These are phyloP conservation scores for Pomatorhinus ruficollis DNA, from an alignment of 2,113 vertebrate species.

Conservation along the genomic window DNA sequence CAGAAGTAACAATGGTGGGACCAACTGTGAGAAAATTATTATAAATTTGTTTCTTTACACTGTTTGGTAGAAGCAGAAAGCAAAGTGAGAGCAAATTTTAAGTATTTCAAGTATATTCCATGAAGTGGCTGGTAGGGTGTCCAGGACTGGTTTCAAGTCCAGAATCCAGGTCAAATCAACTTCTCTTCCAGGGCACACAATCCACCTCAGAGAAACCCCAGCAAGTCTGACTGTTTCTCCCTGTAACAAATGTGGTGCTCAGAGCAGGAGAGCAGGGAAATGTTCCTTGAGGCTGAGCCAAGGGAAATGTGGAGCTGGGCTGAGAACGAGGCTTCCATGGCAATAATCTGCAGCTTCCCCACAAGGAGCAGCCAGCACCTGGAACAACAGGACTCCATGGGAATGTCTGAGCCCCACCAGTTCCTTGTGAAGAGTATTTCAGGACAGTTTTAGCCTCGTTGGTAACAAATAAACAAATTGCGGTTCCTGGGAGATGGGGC, in stretches of 20 bases:
- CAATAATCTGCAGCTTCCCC: neutral
- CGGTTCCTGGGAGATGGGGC: neutral
- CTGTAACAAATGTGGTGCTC: neutral
- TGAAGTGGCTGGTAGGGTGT: neutral
- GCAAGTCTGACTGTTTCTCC: neutral
- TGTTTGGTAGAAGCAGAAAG: neutral
- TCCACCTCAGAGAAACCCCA: neutral
- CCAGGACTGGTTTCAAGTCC: neutral
- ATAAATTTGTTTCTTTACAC: neutral
- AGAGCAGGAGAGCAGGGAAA: neutral
- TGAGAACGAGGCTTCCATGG: neutral
- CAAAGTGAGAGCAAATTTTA: neutral
- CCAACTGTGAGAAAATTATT: neutral
- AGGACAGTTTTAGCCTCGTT: neutral
- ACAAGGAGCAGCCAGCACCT: neutral
- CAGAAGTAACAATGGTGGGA: neutral
- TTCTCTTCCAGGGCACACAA: neutral
- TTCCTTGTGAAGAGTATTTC: neutral
- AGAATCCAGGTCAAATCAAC: conserved; percentile 22
- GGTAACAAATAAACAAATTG: conserved; percentile 19
- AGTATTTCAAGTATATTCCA: neutral
- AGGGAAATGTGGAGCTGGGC: neutral
- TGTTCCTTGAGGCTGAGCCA: neutral
- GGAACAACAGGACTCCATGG: neutral
- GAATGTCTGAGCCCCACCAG: neutral